These are phyloP conservation scores for Atta cephalotes DNA, from an alignment of 1,140 invertebrate species.

Conservation along the genomic window DNA sequence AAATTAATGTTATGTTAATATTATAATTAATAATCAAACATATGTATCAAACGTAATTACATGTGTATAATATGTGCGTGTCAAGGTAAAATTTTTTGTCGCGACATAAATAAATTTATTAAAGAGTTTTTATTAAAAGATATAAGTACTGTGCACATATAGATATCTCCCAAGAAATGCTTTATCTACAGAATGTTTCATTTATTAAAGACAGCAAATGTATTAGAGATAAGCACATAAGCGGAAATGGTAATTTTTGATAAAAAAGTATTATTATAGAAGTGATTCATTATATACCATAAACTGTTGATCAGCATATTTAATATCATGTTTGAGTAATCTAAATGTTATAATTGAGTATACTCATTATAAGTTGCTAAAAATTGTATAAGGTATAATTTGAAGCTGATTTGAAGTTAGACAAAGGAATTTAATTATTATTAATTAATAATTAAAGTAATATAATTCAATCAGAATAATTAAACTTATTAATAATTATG, in stretches of 20 bases:
- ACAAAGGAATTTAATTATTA: not conserved
- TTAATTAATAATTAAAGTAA: not conserved
- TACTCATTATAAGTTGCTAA: not conserved
- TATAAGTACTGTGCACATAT: not conserved
- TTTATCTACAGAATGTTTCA: not conserved
- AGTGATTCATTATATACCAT: not conserved
- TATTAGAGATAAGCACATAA: not conserved
- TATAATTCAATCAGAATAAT: not conserved
- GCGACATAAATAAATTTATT: not conserved
- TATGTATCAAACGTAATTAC: not conserved
- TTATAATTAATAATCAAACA: not conserved
- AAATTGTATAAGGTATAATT: not conserved
- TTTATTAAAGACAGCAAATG: not conserved
- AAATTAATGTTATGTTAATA: not conserved
- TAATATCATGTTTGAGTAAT: not conserved
- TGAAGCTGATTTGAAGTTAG: not conserved
- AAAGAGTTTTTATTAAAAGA: not conserved
- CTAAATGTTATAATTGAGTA: not conserved
- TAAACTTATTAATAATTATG: too few species aligned
- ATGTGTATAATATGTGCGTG: not conserved
- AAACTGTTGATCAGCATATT: not conserved
- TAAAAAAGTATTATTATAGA: slow-evolving; percentile 5
- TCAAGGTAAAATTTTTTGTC: not conserved
- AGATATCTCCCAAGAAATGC: too few species aligned
- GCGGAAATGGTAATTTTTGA: not conserved